phyloP scores from a whole-genome alignment of 2,888 invertebrate species.

The Plebejus anna region DNA sequence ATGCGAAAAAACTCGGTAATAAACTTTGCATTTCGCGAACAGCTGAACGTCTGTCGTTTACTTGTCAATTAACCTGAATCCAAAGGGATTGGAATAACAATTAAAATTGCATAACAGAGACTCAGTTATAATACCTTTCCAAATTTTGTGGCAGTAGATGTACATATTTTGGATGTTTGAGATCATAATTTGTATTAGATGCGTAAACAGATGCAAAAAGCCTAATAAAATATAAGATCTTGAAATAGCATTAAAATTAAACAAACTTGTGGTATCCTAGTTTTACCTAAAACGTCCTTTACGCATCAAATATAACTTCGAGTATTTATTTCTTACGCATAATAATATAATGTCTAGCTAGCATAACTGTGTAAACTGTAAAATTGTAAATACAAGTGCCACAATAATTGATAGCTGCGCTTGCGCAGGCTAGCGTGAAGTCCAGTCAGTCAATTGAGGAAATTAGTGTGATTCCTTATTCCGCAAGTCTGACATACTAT shows the following conservation, averaged over 20 bases:
- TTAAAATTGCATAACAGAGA: slow-evolving; percentile 8
- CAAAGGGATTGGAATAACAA: slow-evolving; percentile 33
- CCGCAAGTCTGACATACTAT: not conserved
- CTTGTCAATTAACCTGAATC: slow-evolving; percentile 38
- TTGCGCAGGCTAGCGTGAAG: slow-evolving; percentile 14
- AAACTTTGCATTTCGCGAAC: slow-evolving; percentile 56
- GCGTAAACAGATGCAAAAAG: no score
- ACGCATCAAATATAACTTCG: not conserved
- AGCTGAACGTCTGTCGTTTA: slow-evolving; percentile 35
- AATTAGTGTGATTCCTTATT: slow-evolving; percentile 25
- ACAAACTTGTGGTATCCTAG: no score
- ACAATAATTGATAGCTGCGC: not conserved
- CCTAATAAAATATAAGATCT: no score
- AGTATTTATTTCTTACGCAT: not conserved
- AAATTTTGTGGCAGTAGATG: not conserved
- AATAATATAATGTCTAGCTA: slow-evolving; percentile 19
- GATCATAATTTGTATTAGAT: no score
- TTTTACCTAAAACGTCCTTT: no score
- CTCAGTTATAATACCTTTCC: not conserved
- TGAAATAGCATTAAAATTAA: no score
- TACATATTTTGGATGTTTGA: not conserved
- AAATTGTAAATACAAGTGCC: not conserved
- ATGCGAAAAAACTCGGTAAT: slow-evolving; percentile 54
- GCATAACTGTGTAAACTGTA: not conserved
- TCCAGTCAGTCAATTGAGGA: slow-evolving; percentile 13